These are phyloP conservation scores for Reticulitermes lucifugus DNA, from an alignment of 2,888 invertebrate species.

Conservation along the genomic window DNA sequence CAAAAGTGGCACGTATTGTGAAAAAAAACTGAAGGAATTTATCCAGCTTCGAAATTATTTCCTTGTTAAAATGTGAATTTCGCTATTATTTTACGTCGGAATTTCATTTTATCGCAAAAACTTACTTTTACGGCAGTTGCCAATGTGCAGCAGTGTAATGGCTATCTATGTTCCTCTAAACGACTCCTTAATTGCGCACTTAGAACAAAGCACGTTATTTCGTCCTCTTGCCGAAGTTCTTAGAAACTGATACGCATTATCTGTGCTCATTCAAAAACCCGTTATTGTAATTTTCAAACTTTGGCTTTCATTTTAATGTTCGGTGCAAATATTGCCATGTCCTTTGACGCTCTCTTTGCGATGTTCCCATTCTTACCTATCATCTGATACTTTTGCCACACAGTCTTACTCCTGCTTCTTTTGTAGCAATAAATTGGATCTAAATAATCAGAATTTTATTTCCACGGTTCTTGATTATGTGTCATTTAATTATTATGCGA, in stretches of 20 bases:
- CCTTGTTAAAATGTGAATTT: no score
- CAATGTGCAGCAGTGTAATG: no score
- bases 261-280: constrained; percentile 13
- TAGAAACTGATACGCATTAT: neutral
- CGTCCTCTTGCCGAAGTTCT: neutral
- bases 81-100: no score
- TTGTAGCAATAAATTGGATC: neutral
- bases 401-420: neutral
- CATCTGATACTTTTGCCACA: neutral
- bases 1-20: no score
- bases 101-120: no score
- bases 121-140: no score
- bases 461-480: neutral
- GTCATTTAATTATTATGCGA: neutral
- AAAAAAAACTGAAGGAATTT: no score
- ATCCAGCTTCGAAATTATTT: no score
- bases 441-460: neutral
- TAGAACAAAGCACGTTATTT: constrained; percentile 9
- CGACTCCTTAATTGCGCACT: constrained; percentile 6
- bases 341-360: neutral
- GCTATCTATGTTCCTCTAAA: neutral
- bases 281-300: constrained; percentile 1
- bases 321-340: neutral
- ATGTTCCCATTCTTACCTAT: neutral
- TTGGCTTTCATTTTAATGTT: neutral